Base-by-base conservation (phyloP, 2,888 invertebrate species). In the Noctua janthina region DNA sequence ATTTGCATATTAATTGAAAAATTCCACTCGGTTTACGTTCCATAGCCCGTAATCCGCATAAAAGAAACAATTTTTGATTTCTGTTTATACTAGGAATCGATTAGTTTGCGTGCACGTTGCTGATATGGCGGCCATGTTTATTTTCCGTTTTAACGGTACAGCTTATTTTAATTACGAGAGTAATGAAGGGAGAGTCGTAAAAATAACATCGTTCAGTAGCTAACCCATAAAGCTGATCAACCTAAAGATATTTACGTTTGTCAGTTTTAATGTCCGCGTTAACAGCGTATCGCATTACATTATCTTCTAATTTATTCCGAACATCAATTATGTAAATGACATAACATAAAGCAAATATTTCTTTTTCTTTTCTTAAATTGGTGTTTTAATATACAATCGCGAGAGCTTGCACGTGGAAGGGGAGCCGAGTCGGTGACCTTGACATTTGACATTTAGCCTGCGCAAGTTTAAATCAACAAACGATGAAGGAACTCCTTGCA, bases 1-100 rank as follows among this genome's bases (percentile, higher is more conserved):
- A 89, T 90, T 90, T 85, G 76, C 90, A 90, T 90, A 89, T 86
- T 88, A 89, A 90, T 90, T 90, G 87, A 89, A 89, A 90, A 90
- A 82, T 78, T 80, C 69, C 69, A 81, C 74, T 73, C 76, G 39
- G 79, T 86, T 84, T 82, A 83, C 78, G 35, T 85, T 83, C 78
- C 83, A 85, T 82, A 82, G 69, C 77, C 70, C 74, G 71, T 84
- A 81, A 88, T 83, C 78, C 77, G 59, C 70, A 84, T 83, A 88
- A 85, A 89, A 85, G 81, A 85, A 87, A 79, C 78, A 85, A 87
- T 86, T 91, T 89, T 83, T 75, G 78, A 83, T 81, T 81, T 87
- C 79, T 90, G 90, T 90, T 90, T 89, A 87, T 80, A 72, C 79
- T 82, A 79, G 77, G 74, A 76, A 87, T 87, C 89, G 87, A 91